Evolutionary conservation across 1,140 invertebrate species (phyloP).

Genomic region (Medauroidea extradentata): DNA sequence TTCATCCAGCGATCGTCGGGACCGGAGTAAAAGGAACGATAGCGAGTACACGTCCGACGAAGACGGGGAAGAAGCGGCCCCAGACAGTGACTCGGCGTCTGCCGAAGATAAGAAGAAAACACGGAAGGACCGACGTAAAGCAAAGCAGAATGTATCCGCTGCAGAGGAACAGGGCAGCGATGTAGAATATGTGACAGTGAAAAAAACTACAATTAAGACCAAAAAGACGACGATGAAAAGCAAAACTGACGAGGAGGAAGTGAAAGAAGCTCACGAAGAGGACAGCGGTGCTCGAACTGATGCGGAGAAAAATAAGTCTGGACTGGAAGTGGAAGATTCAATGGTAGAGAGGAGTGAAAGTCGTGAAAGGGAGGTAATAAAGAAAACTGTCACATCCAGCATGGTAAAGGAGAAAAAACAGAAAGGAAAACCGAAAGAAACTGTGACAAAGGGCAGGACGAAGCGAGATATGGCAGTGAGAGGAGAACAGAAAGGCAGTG

Average conservation of each 20-base stretch:
- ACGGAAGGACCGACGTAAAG: background rate
- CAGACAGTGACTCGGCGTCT: background rate
- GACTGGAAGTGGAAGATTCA: no score
- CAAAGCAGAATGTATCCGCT: background rate
- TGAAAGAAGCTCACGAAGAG: background rate
- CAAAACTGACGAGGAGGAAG: background rate
- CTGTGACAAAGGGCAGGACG: no score
- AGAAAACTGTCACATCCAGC: background rate
- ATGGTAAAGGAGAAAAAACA: background rate
- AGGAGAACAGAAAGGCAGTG: background rate
- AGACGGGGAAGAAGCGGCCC: background rate
- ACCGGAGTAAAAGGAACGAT: no score
- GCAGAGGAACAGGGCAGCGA: background rate
- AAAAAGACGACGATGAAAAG: slow-evolving; percentile 1
- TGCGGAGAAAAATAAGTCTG: background rate
- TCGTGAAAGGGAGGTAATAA: background rate
- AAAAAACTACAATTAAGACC: background rate
- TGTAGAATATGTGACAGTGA: background rate
- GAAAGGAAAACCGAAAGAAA: background rate
- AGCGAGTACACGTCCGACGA: background rate
- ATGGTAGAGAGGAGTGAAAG: no score
- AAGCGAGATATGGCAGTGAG: background rate
- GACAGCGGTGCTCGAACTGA: background rate
- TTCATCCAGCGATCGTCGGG: no score
- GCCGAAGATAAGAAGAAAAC: background rate